Evolutionary conservation across 2,888 invertebrate species (phyloP), one percentile per base, ranked within the genome.

Genomic region (Lypha dubia): DNA sequence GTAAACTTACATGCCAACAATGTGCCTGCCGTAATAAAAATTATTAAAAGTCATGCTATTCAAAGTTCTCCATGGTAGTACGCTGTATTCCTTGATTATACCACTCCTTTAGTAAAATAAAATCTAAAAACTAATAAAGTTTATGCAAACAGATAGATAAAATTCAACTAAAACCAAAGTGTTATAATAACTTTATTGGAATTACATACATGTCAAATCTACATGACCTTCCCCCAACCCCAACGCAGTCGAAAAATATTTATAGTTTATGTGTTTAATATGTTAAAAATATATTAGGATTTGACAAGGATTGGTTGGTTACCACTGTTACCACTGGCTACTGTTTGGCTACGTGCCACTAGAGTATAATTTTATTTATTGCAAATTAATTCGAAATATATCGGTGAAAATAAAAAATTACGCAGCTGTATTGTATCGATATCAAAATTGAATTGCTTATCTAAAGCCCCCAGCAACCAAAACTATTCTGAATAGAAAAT

Each of bases 231-330:
- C n/a, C n/a, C n/a, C n/a, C n/a, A n/a, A n/a, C 24, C 9, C 15
- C 22, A 5, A 15, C 44, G 7, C 13, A 38, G 17, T 15, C 53
- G n/a, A 32, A 60, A 13, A 0, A 32, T 46, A 15, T 28, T 38
- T 56, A 13, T 56, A 38, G n/a, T 44, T 38, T 51, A 60, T 79
- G 70, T 58, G 44, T 49, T 15, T 38, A 74, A 15, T 51, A 24
- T 51, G 6, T 60, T 46, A 1, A 51, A 60, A 60, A 51, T 81
- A 75, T 81, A 53, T 74, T 68, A 75, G 17, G 70, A 79, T 70
- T 63, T 67, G 67, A 15, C 74, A 83, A 62, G 67, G 44, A 79
- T 83, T 56, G 74, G 62, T 83, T 56, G 74, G 62, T 68, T 63
- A 32, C 32, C 35, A 35, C 65, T 53, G 7, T 9, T 68, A 15